These are phyloP conservation scores for Corythucha ciliata DNA, from an alignment of 2,888 invertebrate species.

Conservation along the genomic window DNA sequence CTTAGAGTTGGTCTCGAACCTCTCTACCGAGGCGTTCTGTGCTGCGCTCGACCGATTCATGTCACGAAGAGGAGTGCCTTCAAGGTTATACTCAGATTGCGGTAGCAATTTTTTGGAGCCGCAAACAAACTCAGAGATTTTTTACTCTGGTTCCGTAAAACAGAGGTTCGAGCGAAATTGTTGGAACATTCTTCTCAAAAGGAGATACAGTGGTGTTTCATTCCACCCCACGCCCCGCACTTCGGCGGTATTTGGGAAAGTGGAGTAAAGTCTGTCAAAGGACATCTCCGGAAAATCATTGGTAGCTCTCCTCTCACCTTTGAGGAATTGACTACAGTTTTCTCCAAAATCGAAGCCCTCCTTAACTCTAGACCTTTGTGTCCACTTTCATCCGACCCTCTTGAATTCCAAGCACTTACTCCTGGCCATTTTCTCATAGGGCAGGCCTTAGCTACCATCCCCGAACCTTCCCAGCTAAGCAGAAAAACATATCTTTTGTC, in stretches of 20 bases:
- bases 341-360: constrained; percentile 35
- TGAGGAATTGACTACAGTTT: constrained; percentile 36
- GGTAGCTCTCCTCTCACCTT: constrained; percentile 31
- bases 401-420: constrained; percentile 33
- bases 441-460: constrained; percentile 27
- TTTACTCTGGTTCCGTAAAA: neutral
- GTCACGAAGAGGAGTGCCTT: constrained; percentile 35
- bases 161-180: constrained; percentile 12
- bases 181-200: constrained; percentile 37
- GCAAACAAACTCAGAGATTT: constrained; percentile 16
- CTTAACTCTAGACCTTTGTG: constrained; percentile 37
- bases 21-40: constrained; percentile 37
- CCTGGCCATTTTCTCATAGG: constrained; percentile 39
- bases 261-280: constrained; percentile 36
- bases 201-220: constrained; percentile 17
- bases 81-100: constrained; percentile 38
- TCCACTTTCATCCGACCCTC: constrained; percentile 32
- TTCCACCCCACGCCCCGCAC: constrained; percentile 35
- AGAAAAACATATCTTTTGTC: constrained; percentile 25
- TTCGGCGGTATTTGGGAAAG: constrained; percentile 38
- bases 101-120: constrained; percentile 40
- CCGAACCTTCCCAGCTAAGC: constrained; percentile 32
- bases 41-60: constrained; percentile 37
- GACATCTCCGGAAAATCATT: constrained; percentile 32
- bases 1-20: constrained; percentile 37